Conservation (phyloP, 2,113 vertebrate genomes). For the Sula dactylatra region DNA sequence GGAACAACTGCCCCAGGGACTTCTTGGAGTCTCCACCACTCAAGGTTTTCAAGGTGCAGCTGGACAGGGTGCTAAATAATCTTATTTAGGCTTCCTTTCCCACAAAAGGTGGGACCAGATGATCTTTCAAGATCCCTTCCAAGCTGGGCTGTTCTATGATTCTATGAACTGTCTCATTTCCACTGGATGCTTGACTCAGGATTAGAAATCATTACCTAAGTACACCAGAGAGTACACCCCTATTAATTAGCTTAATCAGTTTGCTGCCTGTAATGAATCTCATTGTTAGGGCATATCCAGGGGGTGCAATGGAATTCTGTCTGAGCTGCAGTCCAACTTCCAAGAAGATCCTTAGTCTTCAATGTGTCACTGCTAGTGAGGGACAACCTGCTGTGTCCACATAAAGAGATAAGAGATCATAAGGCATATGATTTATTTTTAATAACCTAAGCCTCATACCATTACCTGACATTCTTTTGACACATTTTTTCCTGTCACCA, state of each 20-base stretch:
- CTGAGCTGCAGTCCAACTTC: background rate
- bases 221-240: background rate
- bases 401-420: background rate
- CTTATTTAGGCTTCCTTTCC: background rate
- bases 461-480: background rate
- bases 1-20: background rate
- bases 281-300: background rate
- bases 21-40: background rate
- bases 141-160: background rate
- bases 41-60: background rate
- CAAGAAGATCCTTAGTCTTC: background rate
- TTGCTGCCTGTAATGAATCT: background rate
- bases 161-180: background rate
- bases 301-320: background rate
- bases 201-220: background rate
- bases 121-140: background rate
- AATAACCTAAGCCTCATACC: background rate
- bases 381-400: background rate
- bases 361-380: accelerated
- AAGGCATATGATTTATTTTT: background rate
- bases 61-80: background rate
- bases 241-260: background rate
- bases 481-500: background rate
- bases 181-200: background rate
- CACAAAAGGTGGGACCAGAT: background rate